Conservation (phyloP, 2,113 vertebrate species). For the Takifugu bimaculatus region DNA sequence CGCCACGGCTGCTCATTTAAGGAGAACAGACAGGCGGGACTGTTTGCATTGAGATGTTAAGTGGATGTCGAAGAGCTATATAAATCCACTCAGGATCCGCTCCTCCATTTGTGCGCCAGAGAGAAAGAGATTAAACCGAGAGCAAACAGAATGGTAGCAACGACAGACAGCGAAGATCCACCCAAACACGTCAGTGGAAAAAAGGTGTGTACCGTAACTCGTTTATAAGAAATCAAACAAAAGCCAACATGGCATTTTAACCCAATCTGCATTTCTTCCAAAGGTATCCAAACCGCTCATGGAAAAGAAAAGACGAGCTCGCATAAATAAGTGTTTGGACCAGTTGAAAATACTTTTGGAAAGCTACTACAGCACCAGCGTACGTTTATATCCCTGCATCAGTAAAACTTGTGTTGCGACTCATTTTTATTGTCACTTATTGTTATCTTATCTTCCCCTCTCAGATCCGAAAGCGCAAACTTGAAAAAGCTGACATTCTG, state of each 20-base stretch:
- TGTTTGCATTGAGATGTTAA: conserved; percentile 79
- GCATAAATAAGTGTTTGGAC: conserved; percentile 85
- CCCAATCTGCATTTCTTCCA: not conserved
- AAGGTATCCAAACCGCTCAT: conserved; percentile 88
- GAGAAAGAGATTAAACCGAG: conserved; percentile 28
- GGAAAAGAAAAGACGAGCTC: conserved; percentile 87
- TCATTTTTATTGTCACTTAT: not conserved
- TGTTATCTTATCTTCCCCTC: not conserved
- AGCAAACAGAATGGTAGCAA: conserved; percentile 67
- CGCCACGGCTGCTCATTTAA: conserved; percentile 41
- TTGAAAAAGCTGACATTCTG: conserved; percentile 89
- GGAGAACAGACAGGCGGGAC: conserved; percentile 44
- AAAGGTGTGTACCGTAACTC: conserved; percentile 55
- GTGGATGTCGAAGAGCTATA: conserved; percentile 61
- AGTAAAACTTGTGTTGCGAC: not conserved
- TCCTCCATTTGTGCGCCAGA: conserved; percentile 42
- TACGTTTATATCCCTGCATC: conserved; percentile 45
- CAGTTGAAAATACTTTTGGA: conserved; percentile 83
- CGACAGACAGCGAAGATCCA: conserved; percentile 54
- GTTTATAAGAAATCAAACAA: not conserved
- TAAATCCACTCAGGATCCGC: conserved; percentile 57
- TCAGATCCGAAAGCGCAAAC: conserved; percentile 86
- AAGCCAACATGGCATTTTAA: not conserved
- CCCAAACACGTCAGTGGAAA: conserved; percentile 49
- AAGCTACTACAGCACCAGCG: conserved; percentile 82